Conservation (phyloP, 2,113 vertebrate species). For the Erythrocercus mccallii region DNA sequence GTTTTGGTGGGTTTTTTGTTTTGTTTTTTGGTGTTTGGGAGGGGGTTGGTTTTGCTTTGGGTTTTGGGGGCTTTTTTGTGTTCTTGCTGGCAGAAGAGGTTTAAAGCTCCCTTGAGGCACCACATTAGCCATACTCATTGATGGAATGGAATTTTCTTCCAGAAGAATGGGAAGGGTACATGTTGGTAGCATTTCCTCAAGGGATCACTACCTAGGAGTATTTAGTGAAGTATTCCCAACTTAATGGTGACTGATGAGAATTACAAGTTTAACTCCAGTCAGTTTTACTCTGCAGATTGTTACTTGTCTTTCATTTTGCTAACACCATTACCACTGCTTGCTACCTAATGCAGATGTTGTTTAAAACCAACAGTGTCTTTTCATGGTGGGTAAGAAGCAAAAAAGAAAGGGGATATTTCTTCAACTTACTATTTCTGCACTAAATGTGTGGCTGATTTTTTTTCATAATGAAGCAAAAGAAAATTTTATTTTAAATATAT, state of each 20-base stretch:
- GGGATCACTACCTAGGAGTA: not conserved
- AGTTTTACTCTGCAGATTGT: not conserved
- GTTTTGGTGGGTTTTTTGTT: not conserved
- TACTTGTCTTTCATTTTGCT: not conserved
- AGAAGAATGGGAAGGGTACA: not conserved
- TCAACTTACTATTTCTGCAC: not conserved
- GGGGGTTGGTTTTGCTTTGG: too few species aligned
- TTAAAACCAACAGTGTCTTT: not conserved
- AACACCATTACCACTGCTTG: not conserved
- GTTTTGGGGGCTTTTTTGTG: too few species aligned
- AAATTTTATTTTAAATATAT: not conserved
- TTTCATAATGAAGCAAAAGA: not conserved
- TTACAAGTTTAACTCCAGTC: not conserved
- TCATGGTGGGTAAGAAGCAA: not conserved
- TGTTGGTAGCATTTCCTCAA: not conserved
- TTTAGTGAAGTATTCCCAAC: not conserved
- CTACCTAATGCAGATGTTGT: not conserved
- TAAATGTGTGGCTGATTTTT: not conserved
- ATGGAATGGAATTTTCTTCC: not conserved
- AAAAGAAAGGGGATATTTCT: not conserved
- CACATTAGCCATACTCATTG: not conserved
- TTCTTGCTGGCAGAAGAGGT: not conserved
- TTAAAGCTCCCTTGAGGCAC: not conserved
- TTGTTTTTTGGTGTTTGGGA: not conserved
- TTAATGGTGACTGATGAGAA: not conserved